Evolutionary conservation across 2,113 vertebrate species (phyloP), one percentile per base, ranked within the genome.

Genomic region (Macquaria australasica): DNA sequence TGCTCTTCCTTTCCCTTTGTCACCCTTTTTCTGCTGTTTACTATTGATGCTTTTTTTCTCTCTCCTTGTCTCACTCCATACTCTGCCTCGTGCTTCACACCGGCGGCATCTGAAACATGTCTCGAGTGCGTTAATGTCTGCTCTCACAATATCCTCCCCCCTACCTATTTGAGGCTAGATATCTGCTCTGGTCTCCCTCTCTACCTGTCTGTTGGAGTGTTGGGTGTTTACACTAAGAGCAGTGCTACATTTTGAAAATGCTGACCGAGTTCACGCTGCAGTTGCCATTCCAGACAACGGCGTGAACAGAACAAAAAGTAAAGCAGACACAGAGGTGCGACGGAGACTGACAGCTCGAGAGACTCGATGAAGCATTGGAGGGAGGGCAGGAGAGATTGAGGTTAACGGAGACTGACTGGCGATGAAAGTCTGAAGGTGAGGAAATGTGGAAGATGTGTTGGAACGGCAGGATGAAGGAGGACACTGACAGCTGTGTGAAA

Each of bases 301-400:
- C 41, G 63, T 6, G 25, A 74, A 84, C 50, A 79, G 55, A 74
- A 81, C 70, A 53, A 75, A 85, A 79, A 80, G 50, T 21, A 62
- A 69, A 45, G 62, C 60, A 37, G 73, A 72, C 58, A 48, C 69
- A 73, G 82, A 88, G 82, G 81, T 73, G 31, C 16, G 69, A 66
- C 5, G 2, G 48, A 80, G 88, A 86, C 58, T 92, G 90, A 94
- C 90, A 90, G 89, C 78, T 62, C 56, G 34, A 75, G 85, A 89
- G 70, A 80, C 73, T 88, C 9, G 6, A 82, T 83, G 62, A 76
- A 79, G 69, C 72, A 0, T 67, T 16, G 69, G 77, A 76, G 67
- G 84, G 82, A 81, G 83, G 59, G 58, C 53, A 77, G 66, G 66
- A 53, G 83, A 79, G 79, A 87, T 55, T 91, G 92, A 92, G 79